Percentiles rank a stretch among this genome's conserved stretches.
phyloP scores from a whole-genome alignment of 2,797 vertebrate genomes.

The Eremophila alpestris region DNA sequence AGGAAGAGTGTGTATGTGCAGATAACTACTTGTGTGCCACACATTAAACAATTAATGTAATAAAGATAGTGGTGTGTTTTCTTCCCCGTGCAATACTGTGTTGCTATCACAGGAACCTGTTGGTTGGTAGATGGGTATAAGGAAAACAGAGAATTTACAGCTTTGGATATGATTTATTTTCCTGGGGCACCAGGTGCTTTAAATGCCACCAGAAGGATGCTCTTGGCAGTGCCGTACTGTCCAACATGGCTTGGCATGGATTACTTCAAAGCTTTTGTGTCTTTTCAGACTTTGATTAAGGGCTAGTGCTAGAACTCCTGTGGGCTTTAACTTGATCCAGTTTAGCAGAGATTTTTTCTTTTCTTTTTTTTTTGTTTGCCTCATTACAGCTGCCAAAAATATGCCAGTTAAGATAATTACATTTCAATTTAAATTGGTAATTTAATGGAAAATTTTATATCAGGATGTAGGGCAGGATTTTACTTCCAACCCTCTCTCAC shows the following conservation, averaged over 20 bases:
- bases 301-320: conserved; percentile 75
- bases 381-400: conserved; percentile 72
- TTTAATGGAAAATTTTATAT: conserved; percentile 75
- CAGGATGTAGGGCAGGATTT: conserved; percentile 14
- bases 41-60: conserved; percentile 41
- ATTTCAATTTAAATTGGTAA: conserved; percentile 82
- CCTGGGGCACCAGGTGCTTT: conserved; percentile 78
- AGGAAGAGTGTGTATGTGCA: conserved; percentile 24
- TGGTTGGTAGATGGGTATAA: conserved; percentile 28
- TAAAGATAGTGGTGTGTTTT: conserved; percentile 2
- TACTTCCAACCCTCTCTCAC: conserved; percentile 41
- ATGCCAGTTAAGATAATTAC: conserved; percentile 79
- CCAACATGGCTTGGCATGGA: conserved; percentile 76
- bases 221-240: conserved; percentile 73
- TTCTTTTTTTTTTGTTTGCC: not conserved
- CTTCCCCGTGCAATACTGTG: conserved; percentile 41
- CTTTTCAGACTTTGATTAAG: conserved; percentile 80
- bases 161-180: conserved; percentile 49
- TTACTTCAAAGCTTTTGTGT: conserved; percentile 77
- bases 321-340: conserved; percentile 74
- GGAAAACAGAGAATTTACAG: conserved; percentile 44
- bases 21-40: conserved; percentile 25
- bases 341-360: conserved; percentile 31
- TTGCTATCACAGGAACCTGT: conserved; percentile 17
- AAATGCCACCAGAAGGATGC: conserved; percentile 81